phyloP scores from a whole-genome alignment of 2,797 vertebrate genomes.

The Pteropus rufus region DNA sequence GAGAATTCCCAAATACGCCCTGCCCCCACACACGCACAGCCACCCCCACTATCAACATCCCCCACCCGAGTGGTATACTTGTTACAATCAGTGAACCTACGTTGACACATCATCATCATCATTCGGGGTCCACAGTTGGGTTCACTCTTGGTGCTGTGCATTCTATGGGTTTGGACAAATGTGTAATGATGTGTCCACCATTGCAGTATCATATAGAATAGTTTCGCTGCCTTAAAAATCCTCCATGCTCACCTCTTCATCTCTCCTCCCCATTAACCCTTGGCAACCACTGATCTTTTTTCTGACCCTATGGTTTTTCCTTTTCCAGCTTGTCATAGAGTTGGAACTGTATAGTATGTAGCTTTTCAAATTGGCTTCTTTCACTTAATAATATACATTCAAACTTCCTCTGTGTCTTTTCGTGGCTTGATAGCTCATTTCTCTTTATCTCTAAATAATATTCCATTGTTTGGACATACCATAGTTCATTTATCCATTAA shows the following conservation, averaged over 20 bases:
- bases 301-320: background rate
- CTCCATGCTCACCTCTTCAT: background rate
- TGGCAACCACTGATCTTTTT: background rate
- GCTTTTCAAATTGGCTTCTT: background rate
- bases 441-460: background rate
- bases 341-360: fast-evolving
- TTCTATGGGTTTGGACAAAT: background rate
- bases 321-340: background rate
- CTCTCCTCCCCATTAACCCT: background rate
- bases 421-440: background rate
- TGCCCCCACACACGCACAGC: no score
- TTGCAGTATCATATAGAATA: fast-evolving
- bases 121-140: fast-evolving
- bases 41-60: background rate
- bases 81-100: fast-evolving
- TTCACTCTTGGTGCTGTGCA: no score
- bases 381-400: background rate
- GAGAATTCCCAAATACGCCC: background rate
- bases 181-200: fast-evolving
- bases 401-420: background rate
- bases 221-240: background rate
- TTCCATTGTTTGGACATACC: background rate
- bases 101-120: fast-evolving
- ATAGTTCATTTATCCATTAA: background rate
- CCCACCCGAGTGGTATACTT: no score